A percentile compares a stretch with the other conserved stretches of the same genome.
These are phyloP conservation scores for Patagioenas fasciata DNA, from an alignment of 2,113 vertebrate genomes.

Conservation along the genomic window DNA sequence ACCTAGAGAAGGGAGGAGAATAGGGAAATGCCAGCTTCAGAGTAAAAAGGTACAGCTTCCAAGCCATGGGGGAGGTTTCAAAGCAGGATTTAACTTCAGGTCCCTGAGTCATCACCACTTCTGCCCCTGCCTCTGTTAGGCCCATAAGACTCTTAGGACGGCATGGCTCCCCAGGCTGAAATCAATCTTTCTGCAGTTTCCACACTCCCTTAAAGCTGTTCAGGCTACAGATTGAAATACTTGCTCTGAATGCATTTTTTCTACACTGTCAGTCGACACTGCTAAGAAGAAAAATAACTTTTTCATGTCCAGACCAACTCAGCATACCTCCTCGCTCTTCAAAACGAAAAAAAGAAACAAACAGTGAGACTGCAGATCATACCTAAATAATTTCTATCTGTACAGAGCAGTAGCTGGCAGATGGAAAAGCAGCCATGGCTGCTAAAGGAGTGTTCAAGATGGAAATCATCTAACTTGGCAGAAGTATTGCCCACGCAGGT, in stretches of 20 bases:
- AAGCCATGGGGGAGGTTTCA: background rate
- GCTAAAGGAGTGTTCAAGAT: background rate
- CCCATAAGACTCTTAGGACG: background rate
- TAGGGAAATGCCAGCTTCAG: background rate
- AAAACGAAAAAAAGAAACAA: background rate
- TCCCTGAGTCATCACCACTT: background rate
- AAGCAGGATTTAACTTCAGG: background rate
- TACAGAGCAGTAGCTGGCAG: background rate
- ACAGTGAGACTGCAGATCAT: background rate
- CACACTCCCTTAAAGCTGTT: background rate
- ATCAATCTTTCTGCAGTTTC: background rate
- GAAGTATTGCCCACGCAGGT: background rate
- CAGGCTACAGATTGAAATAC: background rate
- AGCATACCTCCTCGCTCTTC: background rate
- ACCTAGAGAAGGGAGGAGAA: background rate
- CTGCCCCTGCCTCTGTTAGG: rapidly evolving
- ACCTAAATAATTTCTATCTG: background rate
- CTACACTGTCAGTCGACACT: background rate
- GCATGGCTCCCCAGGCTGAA: background rate
- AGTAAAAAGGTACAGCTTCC: background rate
- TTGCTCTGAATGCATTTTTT: background rate
- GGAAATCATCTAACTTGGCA: background rate
- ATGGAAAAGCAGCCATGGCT: background rate
- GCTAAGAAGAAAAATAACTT: background rate
- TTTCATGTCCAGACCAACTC: background rate